phyloP scores from a whole-genome alignment of 2,797 vertebrate species.

The Sebastes trivittatus region DNA sequence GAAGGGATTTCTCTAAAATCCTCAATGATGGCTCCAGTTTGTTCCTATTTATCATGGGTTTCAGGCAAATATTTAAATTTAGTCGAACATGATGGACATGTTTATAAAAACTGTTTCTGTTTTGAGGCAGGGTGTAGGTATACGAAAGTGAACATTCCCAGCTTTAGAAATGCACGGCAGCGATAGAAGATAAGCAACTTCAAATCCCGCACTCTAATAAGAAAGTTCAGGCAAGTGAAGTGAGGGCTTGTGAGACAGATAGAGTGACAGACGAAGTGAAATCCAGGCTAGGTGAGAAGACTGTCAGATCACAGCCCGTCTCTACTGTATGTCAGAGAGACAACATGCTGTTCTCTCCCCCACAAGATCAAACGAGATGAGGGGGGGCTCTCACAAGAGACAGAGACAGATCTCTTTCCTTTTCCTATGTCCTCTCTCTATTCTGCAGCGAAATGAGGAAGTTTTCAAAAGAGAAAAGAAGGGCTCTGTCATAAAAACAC shows the following conservation, averaged over 20 bases:
- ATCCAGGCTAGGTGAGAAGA: constrained; percentile 41
- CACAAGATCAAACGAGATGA: constrained; percentile 54
- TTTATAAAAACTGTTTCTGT: constrained; percentile 4
- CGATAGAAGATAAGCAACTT: constrained; percentile 17
- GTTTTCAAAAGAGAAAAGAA: constrained; percentile 17
- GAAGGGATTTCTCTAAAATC: not conserved
- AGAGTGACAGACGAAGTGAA: constrained; percentile 48
- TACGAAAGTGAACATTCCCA: constrained; percentile 2
- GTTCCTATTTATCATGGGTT: not conserved
- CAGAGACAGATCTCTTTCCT: constrained; percentile 16
- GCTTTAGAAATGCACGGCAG: not conserved
- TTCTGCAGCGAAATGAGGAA: constrained; percentile 32
- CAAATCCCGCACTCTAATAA: constrained; percentile 3
- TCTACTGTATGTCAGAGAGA: constrained; percentile 42
- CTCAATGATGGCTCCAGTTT: not conserved
- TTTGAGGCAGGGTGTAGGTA: not conserved
- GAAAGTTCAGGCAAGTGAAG: constrained; percentile 24
- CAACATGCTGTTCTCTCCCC: constrained; percentile 31
- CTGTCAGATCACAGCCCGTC: constrained; percentile 52
- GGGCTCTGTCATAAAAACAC: constrained; percentile 20
- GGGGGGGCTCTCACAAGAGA: constrained; percentile 11
- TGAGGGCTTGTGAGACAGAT: constrained; percentile 13
- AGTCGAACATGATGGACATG: not conserved
- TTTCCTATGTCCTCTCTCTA: constrained; percentile 20
- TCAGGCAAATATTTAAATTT: not conserved